Conservation (phyloP, 2,888 invertebrate genomes). For the Cantharis rustica region DNA sequence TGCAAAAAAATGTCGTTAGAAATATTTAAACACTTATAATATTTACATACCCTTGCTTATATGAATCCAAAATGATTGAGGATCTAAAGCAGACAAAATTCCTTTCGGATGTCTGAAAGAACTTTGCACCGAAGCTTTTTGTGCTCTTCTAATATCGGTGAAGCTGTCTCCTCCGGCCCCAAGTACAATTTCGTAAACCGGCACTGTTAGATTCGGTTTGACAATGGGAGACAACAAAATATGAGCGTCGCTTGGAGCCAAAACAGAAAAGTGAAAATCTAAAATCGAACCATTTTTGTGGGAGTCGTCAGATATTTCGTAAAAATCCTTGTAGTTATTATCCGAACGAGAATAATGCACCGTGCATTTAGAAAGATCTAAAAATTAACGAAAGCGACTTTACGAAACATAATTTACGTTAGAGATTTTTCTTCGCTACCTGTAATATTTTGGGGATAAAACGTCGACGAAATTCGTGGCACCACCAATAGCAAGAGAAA, state of each 20-base stretch:
- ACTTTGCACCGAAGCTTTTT: constrained; percentile 62
- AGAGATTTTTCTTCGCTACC: not conserved
- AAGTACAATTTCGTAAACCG: constrained; percentile 74
- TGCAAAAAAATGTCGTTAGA: too few species aligned
- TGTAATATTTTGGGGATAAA: not conserved
- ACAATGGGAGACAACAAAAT: constrained; percentile 65
- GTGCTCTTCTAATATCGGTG: constrained; percentile 66
- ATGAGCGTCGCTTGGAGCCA: constrained; percentile 71
- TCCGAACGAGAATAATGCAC: constrained; percentile 62
- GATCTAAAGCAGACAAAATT: constrained; percentile 65
- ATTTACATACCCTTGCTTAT: constrained; percentile 59
- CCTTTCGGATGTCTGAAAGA: constrained; percentile 59
- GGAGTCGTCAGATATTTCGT: constrained; percentile 53
- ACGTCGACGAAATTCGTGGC: not conserved
- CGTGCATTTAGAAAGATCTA: constrained; percentile 58
- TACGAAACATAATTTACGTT: not conserved
- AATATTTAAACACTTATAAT: too few species aligned
- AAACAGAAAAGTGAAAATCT: constrained; percentile 70
- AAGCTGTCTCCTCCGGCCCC: constrained; percentile 75
- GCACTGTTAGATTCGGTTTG: constrained; percentile 56
- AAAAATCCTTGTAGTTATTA: constrained; percentile 64
- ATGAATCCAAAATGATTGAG: constrained; percentile 69
- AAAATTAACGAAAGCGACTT: constrained; percentile 2
- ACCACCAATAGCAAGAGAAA: not conserved
- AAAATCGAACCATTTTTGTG: constrained; percentile 43